Percentiles rank a stretch among this genome's conserved stretches.
Evolutionary conservation across 1,140 invertebrate genomes (phyloP).

Genomic region (Anastrepha ludens): DNA sequence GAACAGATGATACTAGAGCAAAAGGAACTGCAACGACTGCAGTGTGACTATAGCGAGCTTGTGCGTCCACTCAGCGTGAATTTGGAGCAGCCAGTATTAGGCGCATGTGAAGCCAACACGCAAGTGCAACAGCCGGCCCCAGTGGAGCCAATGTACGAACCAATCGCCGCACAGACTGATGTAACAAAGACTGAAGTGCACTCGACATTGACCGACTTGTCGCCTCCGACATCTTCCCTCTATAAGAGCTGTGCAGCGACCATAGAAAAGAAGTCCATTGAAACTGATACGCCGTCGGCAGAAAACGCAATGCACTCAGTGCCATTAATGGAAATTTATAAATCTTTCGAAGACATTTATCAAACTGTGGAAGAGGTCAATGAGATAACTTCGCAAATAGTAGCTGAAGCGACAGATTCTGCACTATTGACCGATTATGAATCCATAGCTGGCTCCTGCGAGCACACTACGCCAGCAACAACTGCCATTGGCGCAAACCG

Average conservation of each 20-base stretch:
- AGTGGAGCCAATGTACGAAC: constrained; percentile 68
- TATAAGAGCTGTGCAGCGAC: background rate
- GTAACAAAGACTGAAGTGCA: constrained; percentile 62
- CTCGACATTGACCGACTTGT: constrained; percentile 12
- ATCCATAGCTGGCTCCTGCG: constrained; percentile 66
- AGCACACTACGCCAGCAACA: constrained; percentile 54
- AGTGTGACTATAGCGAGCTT: constrained; percentile 1
- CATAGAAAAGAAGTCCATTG: background rate
- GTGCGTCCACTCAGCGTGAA: constrained; percentile 17
- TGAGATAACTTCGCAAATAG: background rate
- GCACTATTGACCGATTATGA: constrained; percentile 67
- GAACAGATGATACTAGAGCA: constrained; percentile 70
- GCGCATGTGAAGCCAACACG: background rate
- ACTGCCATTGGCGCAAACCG: background rate
- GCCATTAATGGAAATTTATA: background rate
- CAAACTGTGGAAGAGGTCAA: constrained; percentile 66
- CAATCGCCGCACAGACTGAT: constrained; percentile 60
- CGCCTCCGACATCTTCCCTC: background rate
- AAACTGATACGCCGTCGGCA: too few relatives aligned
- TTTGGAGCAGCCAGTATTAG: background rate
- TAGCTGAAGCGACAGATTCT: constrained; percentile 9
- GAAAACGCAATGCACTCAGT: background rate
- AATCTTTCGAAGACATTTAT: constrained; percentile 64
- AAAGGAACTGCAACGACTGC: constrained; percentile 59
- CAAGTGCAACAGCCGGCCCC: background rate